phyloP scores from a whole-genome alignment of 2,113 vertebrate genomes.

The Dicaeum eximium region DNA sequence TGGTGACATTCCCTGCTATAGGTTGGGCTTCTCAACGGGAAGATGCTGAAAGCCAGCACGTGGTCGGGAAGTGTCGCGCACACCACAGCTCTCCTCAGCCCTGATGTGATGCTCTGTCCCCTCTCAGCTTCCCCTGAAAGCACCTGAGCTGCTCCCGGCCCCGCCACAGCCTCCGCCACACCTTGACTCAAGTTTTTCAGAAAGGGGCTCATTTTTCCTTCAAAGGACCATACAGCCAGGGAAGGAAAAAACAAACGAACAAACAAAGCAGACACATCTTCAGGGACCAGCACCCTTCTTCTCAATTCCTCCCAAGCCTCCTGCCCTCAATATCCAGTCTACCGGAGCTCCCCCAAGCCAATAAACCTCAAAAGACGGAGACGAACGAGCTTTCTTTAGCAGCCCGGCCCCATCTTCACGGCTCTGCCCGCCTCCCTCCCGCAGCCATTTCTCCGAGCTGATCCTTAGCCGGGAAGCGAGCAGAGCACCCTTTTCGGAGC shows the following conservation, averaged over 20 bases:
- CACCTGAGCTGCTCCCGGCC: background rate
- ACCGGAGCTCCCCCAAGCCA: background rate
- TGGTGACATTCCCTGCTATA: background rate
- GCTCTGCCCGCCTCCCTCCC: background rate
- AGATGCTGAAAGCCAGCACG: background rate
- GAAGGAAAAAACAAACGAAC: too few relatives aligned
- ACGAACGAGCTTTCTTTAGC: background rate
- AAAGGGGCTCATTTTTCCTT: background rate
- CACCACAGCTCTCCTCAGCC: background rate
- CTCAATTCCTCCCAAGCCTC: background rate
- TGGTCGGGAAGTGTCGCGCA: background rate
- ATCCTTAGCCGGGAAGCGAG: background rate
- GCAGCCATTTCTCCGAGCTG: background rate
- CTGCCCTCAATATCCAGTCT: background rate
- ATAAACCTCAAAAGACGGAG: background rate
- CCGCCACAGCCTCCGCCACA: background rate
- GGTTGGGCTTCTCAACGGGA: background rate
- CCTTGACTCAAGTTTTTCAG: background rate
- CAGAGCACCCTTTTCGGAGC: background rate
- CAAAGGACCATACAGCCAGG: background rate
- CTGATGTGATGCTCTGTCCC: fast-evolving
- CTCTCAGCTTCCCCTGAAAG: background rate
- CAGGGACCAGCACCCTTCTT: background rate
- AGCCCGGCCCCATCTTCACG: background rate
- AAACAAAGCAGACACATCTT: background rate